phyloP scores from a whole-genome alignment of 2,888 invertebrate species.

The Xestobium rufovillosum region DNA sequence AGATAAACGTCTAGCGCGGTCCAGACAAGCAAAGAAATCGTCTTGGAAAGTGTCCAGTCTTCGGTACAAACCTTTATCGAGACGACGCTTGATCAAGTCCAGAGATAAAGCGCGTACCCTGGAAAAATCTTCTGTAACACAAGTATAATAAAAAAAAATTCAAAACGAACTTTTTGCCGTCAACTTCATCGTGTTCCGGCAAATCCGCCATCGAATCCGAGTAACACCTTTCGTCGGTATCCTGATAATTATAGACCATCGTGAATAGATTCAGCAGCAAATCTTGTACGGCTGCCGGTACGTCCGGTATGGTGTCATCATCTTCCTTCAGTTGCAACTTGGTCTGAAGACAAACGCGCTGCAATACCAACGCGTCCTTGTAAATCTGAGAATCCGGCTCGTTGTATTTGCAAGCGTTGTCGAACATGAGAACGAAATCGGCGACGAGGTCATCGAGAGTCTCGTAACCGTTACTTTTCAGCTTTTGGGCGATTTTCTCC shows the following conservation, averaged over 20 bases:
- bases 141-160: conserved; percentile 8
- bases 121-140: conserved; percentile 20
- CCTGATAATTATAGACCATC: conserved; percentile 91
- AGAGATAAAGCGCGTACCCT: conserved; percentile 79
- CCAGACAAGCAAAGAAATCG: conserved; percentile 90
- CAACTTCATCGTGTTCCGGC: conserved; percentile 76
- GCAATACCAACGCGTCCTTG: conserved; percentile 90
- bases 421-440: conserved; percentile 89
- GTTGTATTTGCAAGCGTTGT: conserved; percentile 95
- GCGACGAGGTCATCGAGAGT: conserved; percentile 79
- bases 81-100: conserved; percentile 85
- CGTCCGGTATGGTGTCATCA: conserved; percentile 83
- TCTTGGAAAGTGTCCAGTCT: conserved; percentile 93
- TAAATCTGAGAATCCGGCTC: conserved; percentile 97
- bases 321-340: conserved; percentile 77
- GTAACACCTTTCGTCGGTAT: conserved; percentile 93
- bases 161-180: conserved; percentile 49
- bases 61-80: conserved; percentile 88
- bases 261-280: conserved; percentile 86
- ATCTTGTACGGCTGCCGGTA: conserved; percentile 83
- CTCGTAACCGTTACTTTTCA: conserved; percentile 69
- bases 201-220: conserved; percentile 93
- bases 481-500: conserved; percentile 83
- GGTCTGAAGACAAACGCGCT: conserved; percentile 85
- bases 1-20: conserved; percentile 78